Evolutionary conservation across 2,113 vertebrate genomes (phyloP).

Genomic region (Tupaia tana): DNA sequence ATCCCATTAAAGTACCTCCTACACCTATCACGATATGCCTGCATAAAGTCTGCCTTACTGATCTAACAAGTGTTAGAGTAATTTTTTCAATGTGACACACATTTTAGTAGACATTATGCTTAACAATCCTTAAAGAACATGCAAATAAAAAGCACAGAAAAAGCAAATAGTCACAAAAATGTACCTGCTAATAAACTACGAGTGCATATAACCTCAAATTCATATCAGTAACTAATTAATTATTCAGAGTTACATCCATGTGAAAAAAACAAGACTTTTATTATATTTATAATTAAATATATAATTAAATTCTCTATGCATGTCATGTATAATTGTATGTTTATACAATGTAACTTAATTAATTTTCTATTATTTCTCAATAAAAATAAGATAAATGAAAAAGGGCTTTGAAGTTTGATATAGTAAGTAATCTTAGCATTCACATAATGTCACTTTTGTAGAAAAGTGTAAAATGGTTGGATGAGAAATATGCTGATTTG

Average conservation of each 20-base stretch:
- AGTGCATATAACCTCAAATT: constrained; percentile 22
- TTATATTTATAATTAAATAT: constrained; percentile 65
- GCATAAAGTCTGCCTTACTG: background rate
- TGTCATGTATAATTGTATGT: background rate
- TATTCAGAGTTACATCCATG: constrained; percentile 44
- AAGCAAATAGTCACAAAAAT: constrained; percentile 26
- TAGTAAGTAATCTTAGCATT: constrained; percentile 30
- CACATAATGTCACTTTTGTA: background rate
- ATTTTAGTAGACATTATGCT: constrained; percentile 21
- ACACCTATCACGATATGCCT: background rate
- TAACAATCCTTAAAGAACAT: background rate
- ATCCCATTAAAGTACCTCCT: background rate
- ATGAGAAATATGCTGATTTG: constrained; percentile 54
- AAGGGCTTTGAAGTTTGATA: background rate
- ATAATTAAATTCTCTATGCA: constrained; percentile 22
- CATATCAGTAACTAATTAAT: constrained; percentile 42
- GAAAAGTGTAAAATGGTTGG: constrained; percentile 38
- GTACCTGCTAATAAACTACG: background rate
- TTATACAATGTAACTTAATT: constrained; percentile 39
- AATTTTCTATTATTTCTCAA: constrained; percentile 35
- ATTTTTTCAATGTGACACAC: background rate
- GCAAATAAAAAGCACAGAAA: background rate
- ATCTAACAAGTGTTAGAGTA: background rate
- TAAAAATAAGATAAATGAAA: constrained; percentile 47
- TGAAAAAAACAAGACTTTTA: constrained; percentile 36